Evolutionary conservation across 2,113 vertebrate genomes (phyloP), one percentile per base, ranked within the genome.

Genomic region (Tringa solitaria): DNA sequence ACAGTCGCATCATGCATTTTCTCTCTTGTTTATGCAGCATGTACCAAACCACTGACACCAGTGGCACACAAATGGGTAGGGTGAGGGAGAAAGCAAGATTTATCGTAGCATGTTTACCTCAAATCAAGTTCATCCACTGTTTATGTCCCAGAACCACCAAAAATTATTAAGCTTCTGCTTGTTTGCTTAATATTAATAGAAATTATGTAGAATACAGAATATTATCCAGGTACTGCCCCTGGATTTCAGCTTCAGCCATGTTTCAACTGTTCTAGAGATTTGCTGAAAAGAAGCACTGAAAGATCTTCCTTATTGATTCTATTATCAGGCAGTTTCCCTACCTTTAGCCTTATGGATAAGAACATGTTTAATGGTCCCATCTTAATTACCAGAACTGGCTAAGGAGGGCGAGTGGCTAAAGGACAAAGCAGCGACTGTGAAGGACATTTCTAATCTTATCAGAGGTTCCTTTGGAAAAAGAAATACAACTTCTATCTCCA

Each of bases 381-480:
- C 90, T 93, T 77, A 96, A 96, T 95, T 46, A 67, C 65, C 70
- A 65, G 67, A 59, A 91, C 78, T 10, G 53, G 74, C 79, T 67
- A 85, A 87, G 85, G 78, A 90, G 51, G 50, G 33, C 0, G 1
- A 72, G 45, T 33, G 76, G 93, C 84, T 70, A 59, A 91, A 95
- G 95, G 84, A 95, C 68, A 90, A 69, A 78, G 69, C 45, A 23
- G 37, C 0, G 6, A 83, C 56, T 50, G 17, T 50, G 88, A 97
- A 95, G 64, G 84, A 87, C 90, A 51, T 73, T 76, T 24, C 70
- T 72, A 90, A 91, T 89, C 95, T 93, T 56, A 92, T 70, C 93
- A 35, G 59, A 79, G 53, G 4, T 64, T 94, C 45, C 70, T 87
- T 1, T 17, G 61, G 67, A 89, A 76, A 80, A 84, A 67, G 85